phyloP scores from a whole-genome alignment of 2,113 vertebrate species.

The Phasianus colchicus region DNA sequence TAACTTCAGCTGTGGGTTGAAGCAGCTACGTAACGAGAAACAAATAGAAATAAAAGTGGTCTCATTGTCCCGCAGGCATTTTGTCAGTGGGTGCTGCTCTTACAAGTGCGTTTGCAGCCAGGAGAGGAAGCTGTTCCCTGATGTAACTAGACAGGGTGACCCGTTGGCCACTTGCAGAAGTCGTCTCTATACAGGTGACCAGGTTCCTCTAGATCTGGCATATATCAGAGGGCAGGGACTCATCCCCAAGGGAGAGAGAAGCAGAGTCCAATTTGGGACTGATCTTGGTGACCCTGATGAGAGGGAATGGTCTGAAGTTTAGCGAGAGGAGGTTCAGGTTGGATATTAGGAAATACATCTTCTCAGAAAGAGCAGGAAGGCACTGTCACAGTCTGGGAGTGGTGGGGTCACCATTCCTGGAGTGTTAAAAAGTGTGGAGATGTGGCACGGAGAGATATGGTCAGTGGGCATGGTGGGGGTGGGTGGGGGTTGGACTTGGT shows the following conservation, averaged over 20 bases:
- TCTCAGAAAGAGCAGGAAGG: too few species aligned
- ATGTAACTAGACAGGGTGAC: not conserved
- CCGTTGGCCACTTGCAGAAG: accelerated
- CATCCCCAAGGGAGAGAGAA: not conserved
- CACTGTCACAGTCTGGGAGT: too few species aligned
- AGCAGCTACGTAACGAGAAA: not conserved
- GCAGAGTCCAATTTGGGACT: not conserved
- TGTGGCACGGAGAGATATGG: not conserved
- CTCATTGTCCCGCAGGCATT: accelerated
- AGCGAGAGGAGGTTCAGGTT: too few species aligned
- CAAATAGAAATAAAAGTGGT: not conserved
- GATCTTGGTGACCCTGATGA: not conserved
- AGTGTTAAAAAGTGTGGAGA: too few species aligned
- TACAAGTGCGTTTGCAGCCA: accelerated
- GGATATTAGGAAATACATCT: too few species aligned
- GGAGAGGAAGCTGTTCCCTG: not conserved
- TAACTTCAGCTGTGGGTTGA: slow-evolving; percentile 13
- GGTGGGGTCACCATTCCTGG: too few species aligned
- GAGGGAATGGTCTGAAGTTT: too few species aligned
- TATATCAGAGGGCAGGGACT: not conserved
- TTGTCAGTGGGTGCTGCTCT: not conserved
- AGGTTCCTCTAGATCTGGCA: accelerated
- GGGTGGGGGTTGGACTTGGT: too few species aligned
- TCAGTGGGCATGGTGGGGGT: too few species aligned
- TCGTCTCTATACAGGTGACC: accelerated